Base-by-base conservation (phyloP, 2,888 invertebrate genomes). In the Apodemia duryi region DNA sequence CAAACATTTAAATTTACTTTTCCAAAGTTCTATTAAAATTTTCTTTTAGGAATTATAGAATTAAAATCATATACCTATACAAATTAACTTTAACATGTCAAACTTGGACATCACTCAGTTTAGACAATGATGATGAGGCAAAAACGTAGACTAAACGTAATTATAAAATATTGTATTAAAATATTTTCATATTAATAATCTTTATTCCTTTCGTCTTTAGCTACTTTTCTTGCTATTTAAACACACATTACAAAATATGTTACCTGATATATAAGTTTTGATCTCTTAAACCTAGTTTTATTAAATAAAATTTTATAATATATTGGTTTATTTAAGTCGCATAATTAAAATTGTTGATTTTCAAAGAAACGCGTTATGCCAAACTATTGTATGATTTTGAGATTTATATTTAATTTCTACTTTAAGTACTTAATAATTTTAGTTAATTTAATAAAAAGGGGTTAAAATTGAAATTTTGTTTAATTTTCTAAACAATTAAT, bases 241-340 rank as follows among this genome's bases (percentile, higher is more conserved):
- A 51, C n/a, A 60, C 32, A 57, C 57, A 57, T 60, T 68, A 72
- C 71, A 74, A 75, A 71, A 72, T 80, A 73, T 81, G 88, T 88
- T 91, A 90, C 90, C 90, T 91, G 88, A 90, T 84, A 82, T 29
- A 57, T 82, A 87, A 82, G 84, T 86, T 82, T 84, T 91, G 91
- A 91, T 91, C 91, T 91, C 91, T 83, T 86, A 81, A 83, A 83
- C 81, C 84, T 87, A 88, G 84, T 83, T 83, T 80, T 83, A 84
- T 80, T 80, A 75, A 79, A 79, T 73, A 73, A 69, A 71, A 71
- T 69, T 71, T 75, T 74, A 78, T 74, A 80, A 83, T 83, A 46
- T 84, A 68, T 70, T 67, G 66, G 65, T 67, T 67, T 67, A 61
- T 67, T 66, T 70, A 68, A 68, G 66, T 66, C 66, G 67, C 60